Percentiles rank a stretch among this genome's conserved stretches.
Conservation (phyloP, 2,888 invertebrate species). For the Busseola fusca region DNA sequence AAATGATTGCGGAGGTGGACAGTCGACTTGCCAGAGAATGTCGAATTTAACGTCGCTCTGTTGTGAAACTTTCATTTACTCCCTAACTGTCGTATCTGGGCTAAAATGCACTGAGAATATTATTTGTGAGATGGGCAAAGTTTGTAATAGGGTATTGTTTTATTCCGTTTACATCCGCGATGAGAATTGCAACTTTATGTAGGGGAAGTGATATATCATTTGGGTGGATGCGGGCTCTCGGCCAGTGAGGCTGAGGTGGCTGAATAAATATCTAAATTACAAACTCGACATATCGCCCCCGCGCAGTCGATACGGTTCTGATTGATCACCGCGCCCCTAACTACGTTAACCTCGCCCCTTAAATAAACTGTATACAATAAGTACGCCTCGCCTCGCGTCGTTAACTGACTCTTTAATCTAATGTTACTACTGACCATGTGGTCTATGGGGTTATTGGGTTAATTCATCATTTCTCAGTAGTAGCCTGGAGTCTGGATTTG, state of each 20-base stretch:
- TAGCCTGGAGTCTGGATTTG: not conserved
- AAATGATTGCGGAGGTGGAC: constrained; percentile 69
- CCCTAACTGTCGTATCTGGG: constrained; percentile 63
- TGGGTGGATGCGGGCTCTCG: constrained; percentile 44
- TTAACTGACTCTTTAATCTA: not conserved
- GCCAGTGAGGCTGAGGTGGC: constrained; percentile 47
- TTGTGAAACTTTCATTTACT: constrained; percentile 63
- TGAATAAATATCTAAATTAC: constrained; percentile 68
- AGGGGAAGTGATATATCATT: constrained; percentile 66
- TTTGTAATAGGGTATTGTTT: constrained; percentile 65
- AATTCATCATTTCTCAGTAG: not conserved
- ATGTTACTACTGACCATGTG: not conserved
- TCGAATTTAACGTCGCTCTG: constrained; percentile 63
- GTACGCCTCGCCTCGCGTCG: not conserved
- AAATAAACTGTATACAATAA: constrained; percentile 42
- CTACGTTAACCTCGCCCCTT: constrained; percentile 49
- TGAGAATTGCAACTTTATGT: constrained; percentile 61
- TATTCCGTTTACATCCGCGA: constrained; percentile 56
- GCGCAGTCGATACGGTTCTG: constrained; percentile 67
- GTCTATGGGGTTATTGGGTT: not conserved
- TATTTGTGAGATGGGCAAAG: constrained; percentile 63
- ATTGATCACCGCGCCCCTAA: constrained; percentile 71
- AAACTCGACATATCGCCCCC: constrained; percentile 67
- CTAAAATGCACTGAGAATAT: constrained; percentile 66
- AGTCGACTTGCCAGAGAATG: constrained; percentile 64